Percentiles rank a stretch among this genome's conserved stretches.
Conservation (phyloP, 2,113 vertebrate species). For the Entelurus aequoreus region DNA sequence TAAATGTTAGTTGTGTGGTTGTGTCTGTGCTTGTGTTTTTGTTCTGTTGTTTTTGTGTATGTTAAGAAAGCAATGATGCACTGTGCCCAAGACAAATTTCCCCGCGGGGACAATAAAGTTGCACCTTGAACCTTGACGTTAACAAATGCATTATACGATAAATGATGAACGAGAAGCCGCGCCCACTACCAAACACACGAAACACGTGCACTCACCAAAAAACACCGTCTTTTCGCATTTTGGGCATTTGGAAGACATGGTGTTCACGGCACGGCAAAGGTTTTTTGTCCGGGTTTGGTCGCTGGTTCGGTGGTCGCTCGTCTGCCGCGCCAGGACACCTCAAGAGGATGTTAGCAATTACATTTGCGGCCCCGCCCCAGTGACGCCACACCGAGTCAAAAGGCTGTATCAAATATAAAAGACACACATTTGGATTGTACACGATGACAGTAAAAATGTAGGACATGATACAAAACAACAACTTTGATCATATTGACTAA, state of each 20-base stretch:
- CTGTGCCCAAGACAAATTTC: too few species aligned
- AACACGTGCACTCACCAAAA: constrained; percentile 57
- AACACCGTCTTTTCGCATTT: constrained; percentile 71
- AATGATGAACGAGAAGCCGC: not conserved
- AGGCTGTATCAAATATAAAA: not conserved
- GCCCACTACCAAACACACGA: not conserved
- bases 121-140: too few species aligned
- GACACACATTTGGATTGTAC: too few species aligned
- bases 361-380: accelerated
- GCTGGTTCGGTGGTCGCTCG: not conserved
- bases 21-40: too few species aligned
- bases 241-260: constrained; percentile 68
- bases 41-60: too few species aligned
- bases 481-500: too few species aligned
- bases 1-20: too few species aligned
- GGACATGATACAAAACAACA: too few species aligned
- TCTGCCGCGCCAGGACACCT: constrained; percentile 31
- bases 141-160: too few species aligned
- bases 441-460: too few species aligned
- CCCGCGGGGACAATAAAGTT: too few species aligned
- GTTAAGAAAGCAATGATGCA: too few species aligned
- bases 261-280: constrained; percentile 5
- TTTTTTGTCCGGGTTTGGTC: not conserved
- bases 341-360: constrained; percentile 16
- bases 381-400: constrained; percentile 25